Evolutionary conservation across 1,140 invertebrate species (phyloP), one percentile per base, ranked within the genome.

Genomic region (Agrypnia vestita): DNA sequence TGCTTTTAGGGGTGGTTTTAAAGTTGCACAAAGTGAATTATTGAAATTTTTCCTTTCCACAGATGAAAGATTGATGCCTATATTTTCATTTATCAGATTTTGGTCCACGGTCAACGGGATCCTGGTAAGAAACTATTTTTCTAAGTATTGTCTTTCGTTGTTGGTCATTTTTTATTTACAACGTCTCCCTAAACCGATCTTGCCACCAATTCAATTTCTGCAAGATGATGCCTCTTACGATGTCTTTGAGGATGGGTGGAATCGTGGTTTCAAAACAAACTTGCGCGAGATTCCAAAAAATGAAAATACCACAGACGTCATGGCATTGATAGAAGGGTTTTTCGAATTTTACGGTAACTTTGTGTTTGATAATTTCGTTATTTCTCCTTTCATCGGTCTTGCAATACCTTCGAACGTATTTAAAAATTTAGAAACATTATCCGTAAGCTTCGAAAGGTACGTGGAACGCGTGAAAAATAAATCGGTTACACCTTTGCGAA

Each of bases 21-120:
- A 91, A 9, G 87, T 92, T 0, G 88, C 90, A 75, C 95, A 94
- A 84, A 93, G 91, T 83, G 83, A 88, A 46, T 86, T 95, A 1
- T 89, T 94, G 1, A 89, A 87, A 17, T 90, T 92, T 84, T 91
- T 91, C 46, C 85, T 93, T 1, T 84, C 85, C n/a, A 82, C 91
- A 0, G 92, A 95, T 84, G 77, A 84, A 0, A 87, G 91, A 35
- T 83, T 95, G 0, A 84, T 88, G 43, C 90, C 91, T 0, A 78
- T 93, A 6, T 90, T 94, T 82, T 87, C 94, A n/a, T 76, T 92
- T 7, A 85, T 95, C 21, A 94, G 94, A 83, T 94, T 93, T 84
- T 95, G 94, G 94, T 92, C 91, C 0, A 90, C 89, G 81, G 88
- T 13, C 90, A 92, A 90, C 6, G 25, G 35, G 25, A 79, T 94